These are phyloP conservation scores for Metopia argyrocephala DNA, from an alignment of 2,888 invertebrate genomes.

Conservation along the genomic window DNA sequence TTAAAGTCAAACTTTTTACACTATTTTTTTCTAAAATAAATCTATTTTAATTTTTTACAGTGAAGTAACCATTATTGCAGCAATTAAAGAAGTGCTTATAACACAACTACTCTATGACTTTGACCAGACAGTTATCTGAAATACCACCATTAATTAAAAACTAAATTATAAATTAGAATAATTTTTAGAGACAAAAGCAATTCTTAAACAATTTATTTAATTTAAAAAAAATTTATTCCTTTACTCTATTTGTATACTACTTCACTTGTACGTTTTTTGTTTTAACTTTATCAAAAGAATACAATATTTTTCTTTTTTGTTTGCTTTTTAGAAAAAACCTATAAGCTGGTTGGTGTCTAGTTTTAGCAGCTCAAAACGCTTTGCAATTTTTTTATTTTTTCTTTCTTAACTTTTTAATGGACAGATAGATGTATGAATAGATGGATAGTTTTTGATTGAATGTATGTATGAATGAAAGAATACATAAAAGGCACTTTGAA, in stretches of 20 bases:
- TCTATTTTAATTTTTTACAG: too few relatives aligned
- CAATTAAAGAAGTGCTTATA: neutral
- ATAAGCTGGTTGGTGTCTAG: neutral
- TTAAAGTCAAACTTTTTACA: too few relatives aligned
- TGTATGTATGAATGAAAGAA: neutral
- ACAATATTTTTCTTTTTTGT: neutral
- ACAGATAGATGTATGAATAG: slow-evolving; percentile 26
- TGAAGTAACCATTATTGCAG: neutral
- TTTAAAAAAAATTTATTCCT: neutral
- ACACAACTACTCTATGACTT: neutral
- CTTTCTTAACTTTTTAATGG: neutral
- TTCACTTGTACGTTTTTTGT: neutral
- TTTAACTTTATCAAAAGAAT: neutral
- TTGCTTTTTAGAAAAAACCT: neutral
- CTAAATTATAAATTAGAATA: neutral
- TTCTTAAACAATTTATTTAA: neutral
- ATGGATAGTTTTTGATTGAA: slow-evolving; percentile 26
- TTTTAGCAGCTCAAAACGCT: too few relatives aligned
- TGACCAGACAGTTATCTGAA: neutral
- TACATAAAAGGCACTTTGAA: neutral
- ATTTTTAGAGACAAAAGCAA: neutral
- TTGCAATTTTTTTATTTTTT: too few relatives aligned
- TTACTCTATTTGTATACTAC: neutral
- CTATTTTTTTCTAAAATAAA: too few relatives aligned
- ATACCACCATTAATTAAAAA: neutral